These are phyloP conservation scores for Onychostruthus taczanowskii DNA, from an alignment of 2,113 vertebrate genomes.

Conservation along the genomic window DNA sequence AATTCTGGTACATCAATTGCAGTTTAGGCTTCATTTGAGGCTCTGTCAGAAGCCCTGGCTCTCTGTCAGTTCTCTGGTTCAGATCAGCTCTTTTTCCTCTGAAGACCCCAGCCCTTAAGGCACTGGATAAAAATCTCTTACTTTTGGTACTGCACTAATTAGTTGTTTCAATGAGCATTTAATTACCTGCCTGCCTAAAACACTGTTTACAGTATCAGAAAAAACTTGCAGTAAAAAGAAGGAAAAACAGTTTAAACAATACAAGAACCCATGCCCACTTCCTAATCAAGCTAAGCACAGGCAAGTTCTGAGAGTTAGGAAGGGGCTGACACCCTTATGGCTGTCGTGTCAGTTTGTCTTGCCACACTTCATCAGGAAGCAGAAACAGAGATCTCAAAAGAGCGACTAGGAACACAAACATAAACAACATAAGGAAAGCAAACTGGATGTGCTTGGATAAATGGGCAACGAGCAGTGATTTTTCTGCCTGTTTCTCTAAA, in stretches of 20 bases:
- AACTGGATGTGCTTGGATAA: not conserved
- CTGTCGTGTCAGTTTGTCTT: not conserved
- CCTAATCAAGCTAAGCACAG: not conserved
- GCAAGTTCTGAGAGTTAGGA: not conserved
- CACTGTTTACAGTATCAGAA: not conserved
- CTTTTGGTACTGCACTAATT: not conserved
- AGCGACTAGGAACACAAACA: not conserved
- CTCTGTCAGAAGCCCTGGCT: not conserved
- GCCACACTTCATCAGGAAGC: not conserved
- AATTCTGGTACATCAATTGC: not conserved
- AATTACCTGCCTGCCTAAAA: constrained; percentile 3
- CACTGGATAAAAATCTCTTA: not conserved
- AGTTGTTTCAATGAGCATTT: not conserved
- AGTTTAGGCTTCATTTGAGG: not conserved
- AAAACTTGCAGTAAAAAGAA: not conserved
- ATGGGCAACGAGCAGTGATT: not conserved
- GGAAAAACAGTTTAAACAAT: not conserved
- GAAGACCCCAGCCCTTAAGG: constrained; percentile 4
- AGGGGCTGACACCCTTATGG: not conserved
- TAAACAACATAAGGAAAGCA: not conserved
- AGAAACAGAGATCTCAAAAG: not conserved
- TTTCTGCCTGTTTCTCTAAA: not conserved
- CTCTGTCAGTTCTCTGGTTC: not conserved
- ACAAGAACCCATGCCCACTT: not conserved
- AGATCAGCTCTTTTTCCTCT: not conserved